Percentiles rank a stretch among this genome's conserved stretches.
These are phyloP conservation scores for Catocala fraxini DNA, from an alignment of 2,888 invertebrate genomes.

Conservation along the genomic window DNA sequence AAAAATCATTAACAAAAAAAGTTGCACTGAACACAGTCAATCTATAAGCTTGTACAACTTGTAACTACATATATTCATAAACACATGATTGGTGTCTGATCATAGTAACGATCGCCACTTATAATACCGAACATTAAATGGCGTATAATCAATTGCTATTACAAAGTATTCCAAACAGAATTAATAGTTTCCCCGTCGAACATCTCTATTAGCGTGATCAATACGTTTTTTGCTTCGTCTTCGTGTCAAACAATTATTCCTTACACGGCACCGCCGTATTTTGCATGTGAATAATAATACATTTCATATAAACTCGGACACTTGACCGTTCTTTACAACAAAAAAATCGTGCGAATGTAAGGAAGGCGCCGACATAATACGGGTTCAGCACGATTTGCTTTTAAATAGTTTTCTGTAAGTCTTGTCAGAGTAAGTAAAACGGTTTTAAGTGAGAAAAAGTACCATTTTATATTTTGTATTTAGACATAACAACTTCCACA, in stretches of 20 bases:
- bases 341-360: conserved; percentile 16
- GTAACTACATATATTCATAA: neutral
- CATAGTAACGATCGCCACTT: neutral
- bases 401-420: too few species aligned
- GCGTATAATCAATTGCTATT: neutral
- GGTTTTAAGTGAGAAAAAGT: too few species aligned
- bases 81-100: neutral
- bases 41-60: neutral
- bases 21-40: neutral
- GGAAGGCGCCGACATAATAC: neutral
- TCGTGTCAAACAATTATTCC: conserved; percentile 52
- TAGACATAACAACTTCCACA: too few species aligned
- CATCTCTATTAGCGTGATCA: conserved; percentile 45
- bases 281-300: conserved; percentile 36
- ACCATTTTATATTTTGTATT: too few species aligned
- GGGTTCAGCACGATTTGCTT: neutral
- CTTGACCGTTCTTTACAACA: conserved; percentile 3
- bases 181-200: conserved; percentile 34
- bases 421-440: too few species aligned
- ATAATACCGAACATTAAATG: neutral
- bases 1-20: too few species aligned
- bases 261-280: conserved; percentile 33
- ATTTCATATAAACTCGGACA: conserved; percentile 23
- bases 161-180: conserved; percentile 11
- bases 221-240: conserved; percentile 31